Evolutionary conservation across 1,140 invertebrate genomes (phyloP), one percentile per base, ranked within the genome.

Genomic region (Trichonephila clavipes): DNA sequence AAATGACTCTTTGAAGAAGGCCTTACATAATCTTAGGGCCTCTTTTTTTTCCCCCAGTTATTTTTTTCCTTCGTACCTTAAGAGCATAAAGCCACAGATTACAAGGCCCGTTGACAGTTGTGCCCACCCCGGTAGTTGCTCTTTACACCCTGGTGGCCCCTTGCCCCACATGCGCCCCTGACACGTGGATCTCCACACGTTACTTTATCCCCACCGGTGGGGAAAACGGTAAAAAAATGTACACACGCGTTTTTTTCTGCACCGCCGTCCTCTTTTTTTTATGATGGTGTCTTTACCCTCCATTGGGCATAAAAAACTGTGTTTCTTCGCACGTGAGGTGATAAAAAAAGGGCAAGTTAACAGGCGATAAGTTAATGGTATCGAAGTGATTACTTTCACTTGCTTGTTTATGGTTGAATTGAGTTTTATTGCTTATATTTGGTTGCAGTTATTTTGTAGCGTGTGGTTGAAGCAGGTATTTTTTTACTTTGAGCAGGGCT

Each of bases 21-120:
- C 82, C 58, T 28, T 19, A 77, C 82, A 34, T 86, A 93, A 93
- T 93, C 91, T 93, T 86, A 83, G n/a, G 51, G 10, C 19, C 58
- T 10, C 28, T 87, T 89, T 89, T 28, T 28, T n/a, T 89, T 89
- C 59, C 72, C 51, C 51, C 58, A 85, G n/a, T 24, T 62, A 24
- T 87, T 59, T 92, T 72, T 86, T 61, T 28, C 85, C 16, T 34
- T 34, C 12, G 8, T 90, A 21, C 18, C 44, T 61, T 92, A 93
- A 40, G 69, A 93, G 86, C 64, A 62, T 51, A 83, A 91, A 92
- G 69, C 92, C 92, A 24, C 85, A 93, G 85, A 93, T 93, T 88
- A 93, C 92, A 93, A 77, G 92, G 85, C 66, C 34, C 83, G 91
- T 87, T 92, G 91, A 92, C 91, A 92, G 83, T 87, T 92, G 62